Conservation (phyloP, 2,113 vertebrate genomes). For the Percopsis transmontana region DNA sequence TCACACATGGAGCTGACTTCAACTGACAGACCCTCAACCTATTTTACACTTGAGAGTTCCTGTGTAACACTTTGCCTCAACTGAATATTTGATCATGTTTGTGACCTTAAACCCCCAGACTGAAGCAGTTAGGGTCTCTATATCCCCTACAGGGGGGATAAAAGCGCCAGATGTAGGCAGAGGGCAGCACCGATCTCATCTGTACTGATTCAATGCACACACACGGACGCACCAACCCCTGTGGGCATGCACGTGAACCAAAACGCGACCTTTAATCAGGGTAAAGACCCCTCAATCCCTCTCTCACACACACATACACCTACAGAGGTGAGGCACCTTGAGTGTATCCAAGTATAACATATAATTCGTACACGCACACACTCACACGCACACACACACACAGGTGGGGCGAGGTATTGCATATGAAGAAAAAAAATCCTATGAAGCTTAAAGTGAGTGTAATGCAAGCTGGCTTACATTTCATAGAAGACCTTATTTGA, state of each 20-base stretch:
- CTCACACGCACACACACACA: slow-evolving; percentile 1
- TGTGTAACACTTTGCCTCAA: slow-evolving; percentile 49
- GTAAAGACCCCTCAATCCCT: not conserved
- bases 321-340: not conserved
- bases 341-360: slow-evolving; percentile 2
- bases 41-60: slow-evolving; percentile 58
- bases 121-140: slow-evolving; percentile 53
- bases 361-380: not conserved
- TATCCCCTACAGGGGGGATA: slow-evolving; percentile 60
- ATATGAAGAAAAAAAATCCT: slow-evolving; percentile 8
- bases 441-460: slow-evolving; percentile 47
- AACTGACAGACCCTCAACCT: slow-evolving; percentile 57
- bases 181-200: slow-evolving; percentile 40
- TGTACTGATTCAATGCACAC: slow-evolving; percentile 44
- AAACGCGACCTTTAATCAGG: too few species aligned
- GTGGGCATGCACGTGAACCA: too few species aligned
- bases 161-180: slow-evolving; percentile 50
- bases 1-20: slow-evolving; percentile 57
- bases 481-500: slow-evolving; percentile 64
- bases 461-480: slow-evolving; percentile 64
- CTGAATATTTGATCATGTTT: slow-evolving; percentile 65
- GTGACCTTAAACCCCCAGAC: slow-evolving; percentile 46
- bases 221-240: not conserved
- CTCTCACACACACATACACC: not conserved
- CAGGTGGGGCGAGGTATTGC: slow-evolving; percentile 46